Base-by-base conservation (phyloP, 1,140 invertebrate species). In the Conopomorpha cramerella region DNA sequence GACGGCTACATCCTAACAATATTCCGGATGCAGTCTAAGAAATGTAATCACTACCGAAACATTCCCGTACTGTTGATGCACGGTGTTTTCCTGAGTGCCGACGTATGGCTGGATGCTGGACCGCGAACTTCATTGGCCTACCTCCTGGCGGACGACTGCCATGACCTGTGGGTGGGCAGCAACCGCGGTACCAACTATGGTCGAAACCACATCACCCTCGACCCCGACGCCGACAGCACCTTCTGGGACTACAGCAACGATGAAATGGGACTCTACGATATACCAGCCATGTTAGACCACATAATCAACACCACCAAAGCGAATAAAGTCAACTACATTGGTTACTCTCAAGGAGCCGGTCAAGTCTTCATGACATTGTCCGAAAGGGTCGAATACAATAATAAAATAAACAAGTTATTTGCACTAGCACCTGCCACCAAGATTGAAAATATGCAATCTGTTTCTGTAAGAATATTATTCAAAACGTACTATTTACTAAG, bases 161-260 rank as follows among this genome's bases (percentile, higher is more conserved):
- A 83, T 41, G 88, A 91, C 62, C 87, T 90, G 18, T 88, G 85
- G 85, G 46, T 88, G 42, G 83, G 83, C 1, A 88, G 87, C 51
- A 66, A 72, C 2, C 65, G 86, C 37, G 85, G 86, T 8, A 86
- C 81, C 41, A 55, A 47, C n/a, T 85, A 86, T 50, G 84, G 82
- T 1, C 63, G 66, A 41, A 72, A 71, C 34, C 82, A 83, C 55
- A 58, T 59, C 4, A 64, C 48, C 15, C 74, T 65, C 39, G 82
- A 48, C 70, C 61, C 64, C 26, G 79, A 84, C 51, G 63, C 82
- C 26, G 46, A 68, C 6, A 45, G 47, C 29, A 45, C 55, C 0
- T 73, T 67, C 44, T 73, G 65, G 65, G 46, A 60, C 17, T 71
- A 65, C 13, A 51, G 46, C 28, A 81, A 77, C 63, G 84, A 91